These are phyloP conservation scores for Synanthedon vespiformis DNA, from an alignment of 2,888 invertebrate genomes.

Conservation along the genomic window DNA sequence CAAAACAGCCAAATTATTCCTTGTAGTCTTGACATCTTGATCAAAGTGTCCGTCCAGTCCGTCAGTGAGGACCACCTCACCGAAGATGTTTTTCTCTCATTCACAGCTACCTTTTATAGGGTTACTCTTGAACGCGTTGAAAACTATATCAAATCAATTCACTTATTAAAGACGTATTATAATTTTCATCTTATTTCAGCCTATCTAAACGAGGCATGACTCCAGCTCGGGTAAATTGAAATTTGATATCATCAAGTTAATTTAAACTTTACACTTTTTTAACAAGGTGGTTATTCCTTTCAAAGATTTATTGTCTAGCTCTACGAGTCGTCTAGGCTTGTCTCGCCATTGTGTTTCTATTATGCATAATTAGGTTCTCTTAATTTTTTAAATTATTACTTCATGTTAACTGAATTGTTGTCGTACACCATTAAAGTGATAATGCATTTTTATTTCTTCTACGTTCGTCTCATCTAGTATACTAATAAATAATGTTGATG, in stretches of 20 bases:
- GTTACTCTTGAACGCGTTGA: conserved; percentile 30
- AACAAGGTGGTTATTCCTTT: too few species aligned
- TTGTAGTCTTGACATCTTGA: conserved; percentile 14
- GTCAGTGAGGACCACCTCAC: conserved; percentile 31
- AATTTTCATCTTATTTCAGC: conserved; percentile 10
- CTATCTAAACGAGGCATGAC: conserved; percentile 30
- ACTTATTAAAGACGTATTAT: conserved; percentile 30
- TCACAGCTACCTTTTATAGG: conserved; percentile 27
- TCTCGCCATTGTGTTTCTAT: too few species aligned
- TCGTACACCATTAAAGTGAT: too few species aligned
- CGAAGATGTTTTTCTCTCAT: conserved; percentile 26
- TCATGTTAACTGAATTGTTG: too few species aligned
- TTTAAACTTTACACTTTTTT: too few species aligned
- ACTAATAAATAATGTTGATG: too few species aligned
- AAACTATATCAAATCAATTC: conserved; percentile 39
- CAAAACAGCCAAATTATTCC: conserved; percentile 10
- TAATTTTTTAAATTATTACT: too few species aligned
- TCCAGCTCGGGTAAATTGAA: conserved; percentile 5
- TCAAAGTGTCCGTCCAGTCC: conserved; percentile 16
- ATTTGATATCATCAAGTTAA: not conserved
- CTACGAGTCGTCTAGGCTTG: too few species aligned
- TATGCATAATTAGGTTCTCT: too few species aligned
- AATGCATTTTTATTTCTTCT: too few species aligned
- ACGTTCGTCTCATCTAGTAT: too few species aligned
- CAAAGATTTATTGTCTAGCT: too few species aligned